Base-by-base conservation (phyloP, 2,888 invertebrate genomes). In the Pegoplata infirma region DNA sequence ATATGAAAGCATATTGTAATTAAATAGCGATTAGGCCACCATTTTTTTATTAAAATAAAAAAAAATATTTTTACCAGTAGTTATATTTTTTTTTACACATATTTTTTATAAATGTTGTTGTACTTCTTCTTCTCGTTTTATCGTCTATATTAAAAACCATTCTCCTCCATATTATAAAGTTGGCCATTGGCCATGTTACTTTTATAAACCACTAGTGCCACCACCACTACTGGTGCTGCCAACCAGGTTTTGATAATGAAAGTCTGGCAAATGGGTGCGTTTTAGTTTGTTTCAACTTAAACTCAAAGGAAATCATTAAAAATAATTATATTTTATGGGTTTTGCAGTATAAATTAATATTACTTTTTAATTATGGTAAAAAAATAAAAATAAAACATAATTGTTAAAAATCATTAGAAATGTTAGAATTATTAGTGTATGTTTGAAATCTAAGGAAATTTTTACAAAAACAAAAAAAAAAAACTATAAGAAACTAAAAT, bases 21-120 rank as follows among this genome's bases (percentile, higher is more conserved):
- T 89, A 89, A 89, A 89, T 89, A 88, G 89, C 87, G 89, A 89
- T 89, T 89, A 89, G 88, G 88, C 88, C 88, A 88, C 88, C 88
- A 88, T 88, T 88, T 89, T 88, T 84, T 83, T 85, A 53, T 40
- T 56, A 28, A 63, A 51, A 51, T 3, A 66, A 49, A 44, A 67
- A 82, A 56, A 58, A 44, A 56, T 61, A 56, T 72, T 78, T 80
- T 78, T 76, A 61, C 53, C 77, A 74, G 67, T 76, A 61, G 75
- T 78, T 73, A n/a, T 64, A 28, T 25, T 17, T 63, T 51, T 53
- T 56, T 46, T 68, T 32, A 7, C 8, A 32, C 8, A n/a, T 40
- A n/a, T 40, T 40, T n/a, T n/a, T n/a, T n/a, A n/a, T n/a, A n/a
- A n/a, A n/a, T n/a, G 12, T n/a, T 40, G 36, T 40, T 40, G 36